phyloP scores from a whole-genome alignment of 2,888 invertebrate genomes.

The Melipona bicolor region DNA sequence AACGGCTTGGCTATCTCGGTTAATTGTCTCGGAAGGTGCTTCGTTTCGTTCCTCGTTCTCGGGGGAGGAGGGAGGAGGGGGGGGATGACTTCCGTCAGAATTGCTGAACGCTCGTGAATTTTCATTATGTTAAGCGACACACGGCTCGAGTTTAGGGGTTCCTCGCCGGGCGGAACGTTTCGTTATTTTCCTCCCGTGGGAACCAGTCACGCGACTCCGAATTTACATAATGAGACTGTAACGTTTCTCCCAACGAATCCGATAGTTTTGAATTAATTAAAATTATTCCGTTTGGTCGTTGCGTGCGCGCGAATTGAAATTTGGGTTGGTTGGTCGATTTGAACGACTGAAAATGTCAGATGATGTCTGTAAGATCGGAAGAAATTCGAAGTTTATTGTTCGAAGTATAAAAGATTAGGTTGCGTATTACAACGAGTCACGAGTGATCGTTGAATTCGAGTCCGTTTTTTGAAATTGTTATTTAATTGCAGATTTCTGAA shows the following conservation, averaged over 20 bases:
- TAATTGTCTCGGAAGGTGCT: conserved; percentile 58
- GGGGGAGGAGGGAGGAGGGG: not conserved
- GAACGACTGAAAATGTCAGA: too few species aligned
- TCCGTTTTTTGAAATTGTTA: too few species aligned
- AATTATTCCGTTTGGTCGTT: too few species aligned
- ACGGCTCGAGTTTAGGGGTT: not conserved
- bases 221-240: conserved; percentile 20
- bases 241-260: not conserved
- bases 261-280: not conserved
- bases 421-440: too few species aligned
- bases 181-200: conserved; percentile 1
- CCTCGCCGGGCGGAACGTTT: not conserved
- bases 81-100: conserved; percentile 41
- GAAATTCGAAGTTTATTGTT: too few species aligned
- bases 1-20: conserved; percentile 54
- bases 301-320: too few species aligned
- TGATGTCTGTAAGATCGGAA: too few species aligned
- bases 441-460: too few species aligned
- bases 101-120: conserved; percentile 15
- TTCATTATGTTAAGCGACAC: not conserved
- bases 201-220: not conserved
- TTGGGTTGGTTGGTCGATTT: too few species aligned
- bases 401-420: too few species aligned
- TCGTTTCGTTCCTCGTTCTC: conserved; percentile 50
- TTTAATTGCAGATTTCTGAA: too few species aligned